Evolutionary conservation across 1,140 invertebrate genomes (phyloP).

Genomic region (Drosophila nigromelanica): DNA sequence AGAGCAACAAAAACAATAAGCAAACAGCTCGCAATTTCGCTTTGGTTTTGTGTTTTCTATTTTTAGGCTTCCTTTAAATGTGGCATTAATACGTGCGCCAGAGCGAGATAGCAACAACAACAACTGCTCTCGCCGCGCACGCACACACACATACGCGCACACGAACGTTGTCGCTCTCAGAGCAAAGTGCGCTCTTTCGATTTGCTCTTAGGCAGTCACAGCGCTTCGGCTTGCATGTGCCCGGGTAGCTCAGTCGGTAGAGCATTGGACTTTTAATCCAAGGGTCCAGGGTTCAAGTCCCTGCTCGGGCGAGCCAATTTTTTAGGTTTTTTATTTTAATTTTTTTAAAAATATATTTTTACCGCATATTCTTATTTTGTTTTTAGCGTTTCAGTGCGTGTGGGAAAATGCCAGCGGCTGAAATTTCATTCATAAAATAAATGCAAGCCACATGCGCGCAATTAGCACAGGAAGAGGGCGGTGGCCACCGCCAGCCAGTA

Average conservation of each 20-base stretch:
- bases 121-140: constrained; percentile 11
- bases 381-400: constrained; percentile 20
- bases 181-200: constrained; percentile 23
- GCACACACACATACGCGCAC: background rate
- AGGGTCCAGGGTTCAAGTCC: constrained; percentile 92
- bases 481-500: constrained; percentile 45
- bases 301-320: constrained; percentile 87
- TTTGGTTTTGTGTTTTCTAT: constrained; percentile 15
- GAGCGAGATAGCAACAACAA: constrained; percentile 40
- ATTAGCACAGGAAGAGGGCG: constrained; percentile 74
- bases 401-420: constrained; percentile 62
- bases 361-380: constrained; percentile 17
- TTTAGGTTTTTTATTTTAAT: constrained; percentile 21
- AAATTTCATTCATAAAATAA: constrained; percentile 70
- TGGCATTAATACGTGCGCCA: constrained; percentile 15
- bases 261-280: constrained; percentile 91
- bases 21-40: background rate
- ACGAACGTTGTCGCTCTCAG: background rate
- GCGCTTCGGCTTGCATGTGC: constrained; percentile 72
- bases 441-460: constrained; percentile 60
- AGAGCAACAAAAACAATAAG: background rate
- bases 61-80: constrained; percentile 19
- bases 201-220: constrained; percentile 28
- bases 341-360: constrained; percentile 8
- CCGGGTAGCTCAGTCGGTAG: constrained; percentile 91